Evolutionary conservation across 37 sponge, comb jelly and placozoan genomes (phyloP).

Genomic region (Chondrilla cf. caribensis): DNA sequence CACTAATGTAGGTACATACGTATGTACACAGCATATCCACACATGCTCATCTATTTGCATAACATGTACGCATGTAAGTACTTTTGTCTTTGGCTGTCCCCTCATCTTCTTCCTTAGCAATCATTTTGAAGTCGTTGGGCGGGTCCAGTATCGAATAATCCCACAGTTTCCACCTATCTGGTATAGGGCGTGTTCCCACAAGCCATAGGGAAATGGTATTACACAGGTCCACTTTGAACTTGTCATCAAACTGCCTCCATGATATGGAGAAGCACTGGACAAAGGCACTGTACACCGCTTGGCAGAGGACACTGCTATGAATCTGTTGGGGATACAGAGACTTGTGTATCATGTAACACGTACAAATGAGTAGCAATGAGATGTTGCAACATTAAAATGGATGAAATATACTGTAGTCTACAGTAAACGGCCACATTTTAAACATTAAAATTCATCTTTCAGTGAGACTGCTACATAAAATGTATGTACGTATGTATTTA

Average conservation of each 20-base stretch:
- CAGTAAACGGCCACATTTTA: background rate
- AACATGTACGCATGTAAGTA: background rate
- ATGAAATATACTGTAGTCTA: too few relatives aligned
- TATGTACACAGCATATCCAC: too few relatives aligned
- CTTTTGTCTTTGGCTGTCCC: background rate
- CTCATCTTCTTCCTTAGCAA: constrained; percentile 29
- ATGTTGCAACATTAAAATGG: too few relatives aligned
- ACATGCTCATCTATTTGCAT: too few relatives aligned
- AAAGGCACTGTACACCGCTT: constrained; percentile 75
- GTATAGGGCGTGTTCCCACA: constrained; percentile 44
- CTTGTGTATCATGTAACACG: too few relatives aligned
- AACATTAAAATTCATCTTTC: background rate
- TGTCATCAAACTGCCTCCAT: constrained; percentile 81
- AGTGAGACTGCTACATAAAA: too few relatives aligned
- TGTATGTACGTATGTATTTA: background rate
- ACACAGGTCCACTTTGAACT: constrained; percentile 68
- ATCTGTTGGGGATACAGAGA: constrained; percentile 51
- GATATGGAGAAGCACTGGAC: constrained; percentile 80
- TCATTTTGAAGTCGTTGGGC: constrained; percentile 48
- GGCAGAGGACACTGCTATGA: constrained; percentile 67
- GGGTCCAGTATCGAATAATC: constrained; percentile 57
- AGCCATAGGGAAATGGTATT: constrained; percentile 72
- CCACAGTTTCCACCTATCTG: constrained; percentile 65
- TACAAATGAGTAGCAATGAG: too few relatives aligned
- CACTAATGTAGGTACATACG: too few relatives aligned